These are phyloP conservation scores for Microctenopoma steveboyesi DNA, from an alignment of 2,797 vertebrate species.

Conservation along the genomic window DNA sequence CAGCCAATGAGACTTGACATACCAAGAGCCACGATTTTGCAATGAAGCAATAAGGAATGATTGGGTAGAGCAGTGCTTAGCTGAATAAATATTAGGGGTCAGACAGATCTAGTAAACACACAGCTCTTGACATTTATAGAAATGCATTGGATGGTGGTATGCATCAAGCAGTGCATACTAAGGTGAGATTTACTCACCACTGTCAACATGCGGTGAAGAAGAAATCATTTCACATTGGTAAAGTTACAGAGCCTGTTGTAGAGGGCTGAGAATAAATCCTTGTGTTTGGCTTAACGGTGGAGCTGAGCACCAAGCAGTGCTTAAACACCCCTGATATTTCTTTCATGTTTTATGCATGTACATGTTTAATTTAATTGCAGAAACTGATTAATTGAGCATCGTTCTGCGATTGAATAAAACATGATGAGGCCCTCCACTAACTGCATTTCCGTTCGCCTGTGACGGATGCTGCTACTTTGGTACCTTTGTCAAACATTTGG, in stretches of 20 bases:
- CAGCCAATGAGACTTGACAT: slow-evolving; percentile 77
- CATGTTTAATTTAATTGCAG: slow-evolving; percentile 87
- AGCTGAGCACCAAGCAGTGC: slow-evolving; percentile 19
- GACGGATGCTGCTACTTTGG: slow-evolving; percentile 83
- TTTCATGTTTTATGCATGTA: slow-evolving; percentile 86
- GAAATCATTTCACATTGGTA: slow-evolving; percentile 29
- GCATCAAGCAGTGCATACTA: slow-evolving; percentile 56
- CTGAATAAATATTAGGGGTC: slow-evolving; percentile 80
- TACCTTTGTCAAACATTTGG: slow-evolving; percentile 83
- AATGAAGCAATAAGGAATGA: slow-evolving; percentile 74
- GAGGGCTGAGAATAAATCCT: slow-evolving; percentile 33
- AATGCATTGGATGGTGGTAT: slow-evolving; percentile 64
- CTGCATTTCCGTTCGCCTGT: slow-evolving; percentile 83
- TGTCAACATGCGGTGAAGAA: slow-evolving; percentile 19
- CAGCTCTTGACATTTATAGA: slow-evolving; percentile 76
- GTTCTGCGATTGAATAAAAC: slow-evolving; percentile 86
- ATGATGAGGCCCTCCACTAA: slow-evolving; percentile 84
- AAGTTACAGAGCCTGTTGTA: slow-evolving; percentile 29
- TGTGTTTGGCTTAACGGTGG: slow-evolving; percentile 33
- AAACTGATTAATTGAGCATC: slow-evolving; percentile 87
- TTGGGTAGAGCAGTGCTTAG: slow-evolving; percentile 68
- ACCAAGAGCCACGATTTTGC: slow-evolving; percentile 57
- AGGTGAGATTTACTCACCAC: slow-evolving; percentile 27
- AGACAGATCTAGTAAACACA: slow-evolving; percentile 63
- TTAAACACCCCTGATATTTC: slow-evolving; percentile 76